These are phyloP conservation scores for Heliornis fulica DNA, from an alignment of 2,113 vertebrate genomes.

Conservation along the genomic window DNA sequence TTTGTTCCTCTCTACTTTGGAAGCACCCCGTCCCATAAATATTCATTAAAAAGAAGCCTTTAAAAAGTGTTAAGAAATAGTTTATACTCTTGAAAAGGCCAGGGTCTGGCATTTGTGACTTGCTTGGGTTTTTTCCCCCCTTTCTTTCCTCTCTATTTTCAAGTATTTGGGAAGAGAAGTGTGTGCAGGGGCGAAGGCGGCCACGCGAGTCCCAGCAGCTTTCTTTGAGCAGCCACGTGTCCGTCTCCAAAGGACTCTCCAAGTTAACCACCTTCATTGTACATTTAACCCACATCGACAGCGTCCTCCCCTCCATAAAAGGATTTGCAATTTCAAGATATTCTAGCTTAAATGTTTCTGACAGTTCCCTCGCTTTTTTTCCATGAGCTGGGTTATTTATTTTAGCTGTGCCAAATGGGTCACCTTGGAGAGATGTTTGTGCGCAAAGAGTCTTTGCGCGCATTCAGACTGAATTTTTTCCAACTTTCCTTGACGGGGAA, in stretches of 20 bases:
- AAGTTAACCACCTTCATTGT: conserved; percentile 99
- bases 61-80: conserved; percentile 75
- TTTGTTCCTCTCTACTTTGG: conserved; percentile 73
- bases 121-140: conserved; percentile 63
- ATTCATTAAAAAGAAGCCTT: conserved; percentile 69
- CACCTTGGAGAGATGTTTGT: conserved; percentile 99
- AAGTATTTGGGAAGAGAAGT: conserved; percentile 83
- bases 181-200: conserved; percentile 89
- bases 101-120: conserved; percentile 72
- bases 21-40: conserved; percentile 66
- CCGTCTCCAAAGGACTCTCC: conserved; percentile 99
- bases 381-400: conserved; percentile 99
- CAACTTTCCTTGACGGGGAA: conserved; percentile 99
- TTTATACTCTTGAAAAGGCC: conserved; percentile 68
- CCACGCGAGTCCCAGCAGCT: conserved; percentile 95
- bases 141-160: conserved; percentile 80
- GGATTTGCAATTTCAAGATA: conserved; percentile 99
- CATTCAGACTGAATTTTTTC: conserved; percentile 99
- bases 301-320: conserved; percentile 99
- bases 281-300: conserved; percentile 99
- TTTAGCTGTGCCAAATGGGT: conserved; percentile 99
- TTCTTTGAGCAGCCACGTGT: conserved; percentile 99
- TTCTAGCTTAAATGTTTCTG: conserved; percentile 99
- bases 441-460: conserved; percentile 99
- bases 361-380: conserved; percentile 99